Evolutionary conservation across 2,113 vertebrate species (phyloP).

Genomic region (Syngnathus floridae): DNA sequence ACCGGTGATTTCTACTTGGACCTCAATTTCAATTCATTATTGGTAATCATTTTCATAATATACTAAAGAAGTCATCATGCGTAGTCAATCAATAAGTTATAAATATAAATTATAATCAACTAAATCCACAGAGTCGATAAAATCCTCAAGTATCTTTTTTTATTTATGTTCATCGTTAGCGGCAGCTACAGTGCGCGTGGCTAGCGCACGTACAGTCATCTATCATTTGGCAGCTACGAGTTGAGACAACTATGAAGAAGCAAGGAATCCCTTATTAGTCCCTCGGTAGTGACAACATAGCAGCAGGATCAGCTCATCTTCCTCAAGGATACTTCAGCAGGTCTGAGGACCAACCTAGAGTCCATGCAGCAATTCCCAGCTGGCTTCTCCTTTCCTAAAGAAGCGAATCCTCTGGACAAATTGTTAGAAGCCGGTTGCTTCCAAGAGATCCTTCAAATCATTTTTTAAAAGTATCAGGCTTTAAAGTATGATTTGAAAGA

Average conservation of each 20-base stretch:
- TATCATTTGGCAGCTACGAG: background rate
- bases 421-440: slow-evolving; percentile 10
- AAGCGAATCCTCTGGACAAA: background rate
- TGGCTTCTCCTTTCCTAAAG: background rate
- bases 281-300: background rate
- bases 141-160: background rate
- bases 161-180: no score
- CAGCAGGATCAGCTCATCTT: background rate
- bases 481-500: slow-evolving; percentile 14
- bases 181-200: no score
- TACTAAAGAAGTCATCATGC: no score
- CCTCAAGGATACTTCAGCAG: no score
- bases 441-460: slow-evolving; percentile 12
- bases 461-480: slow-evolving; percentile 1
- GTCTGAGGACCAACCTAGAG: background rate
- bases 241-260: background rate
- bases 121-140: background rate
- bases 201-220: background rate
- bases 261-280: background rate
- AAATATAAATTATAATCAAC: no score
- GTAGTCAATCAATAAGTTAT: no score
- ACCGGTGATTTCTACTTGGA: no score
- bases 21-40: no score
- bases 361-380: background rate
- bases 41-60: no score